These are phyloP conservation scores for Engraulis encrasicolus DNA, from an alignment of 2,113 vertebrate species.

Conservation along the genomic window DNA sequence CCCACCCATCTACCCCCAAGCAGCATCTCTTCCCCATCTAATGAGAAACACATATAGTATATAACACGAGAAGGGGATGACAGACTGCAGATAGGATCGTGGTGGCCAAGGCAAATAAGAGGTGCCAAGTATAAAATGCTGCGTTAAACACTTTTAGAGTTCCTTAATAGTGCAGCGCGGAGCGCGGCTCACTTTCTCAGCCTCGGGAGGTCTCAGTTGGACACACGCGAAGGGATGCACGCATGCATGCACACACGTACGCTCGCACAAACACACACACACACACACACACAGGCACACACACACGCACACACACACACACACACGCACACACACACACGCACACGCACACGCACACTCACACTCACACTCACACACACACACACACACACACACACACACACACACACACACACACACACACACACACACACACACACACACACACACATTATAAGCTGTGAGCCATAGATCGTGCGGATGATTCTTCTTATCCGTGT, in stretches of 20 bases:
- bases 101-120: conserved; percentile 5
- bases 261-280: too few relatives aligned
- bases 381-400: too few relatives aligned
- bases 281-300: too few relatives aligned
- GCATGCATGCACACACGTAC: too few relatives aligned
- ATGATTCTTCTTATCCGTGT: conserved; percentile 42
- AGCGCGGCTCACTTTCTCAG: not conserved
- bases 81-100: not conserved
- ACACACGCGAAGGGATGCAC: not conserved
- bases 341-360: not conserved
- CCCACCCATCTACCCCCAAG: too few relatives aligned
- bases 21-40: not conserved
- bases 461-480: not conserved
- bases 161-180: not conserved
- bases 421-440: too few relatives aligned
- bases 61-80: not conserved
- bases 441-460: not conserved
- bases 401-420: too few relatives aligned
- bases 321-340: too few relatives aligned
- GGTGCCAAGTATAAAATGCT: not conserved
- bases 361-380: too few relatives aligned
- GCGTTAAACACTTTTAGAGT: not conserved
- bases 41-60: conserved; percentile 17
- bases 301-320: too few relatives aligned
- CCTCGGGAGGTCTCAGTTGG: not conserved